Conservation (phyloP, 92 coral and sea anemone genomes). For the Phymanthus crucifer region DNA sequence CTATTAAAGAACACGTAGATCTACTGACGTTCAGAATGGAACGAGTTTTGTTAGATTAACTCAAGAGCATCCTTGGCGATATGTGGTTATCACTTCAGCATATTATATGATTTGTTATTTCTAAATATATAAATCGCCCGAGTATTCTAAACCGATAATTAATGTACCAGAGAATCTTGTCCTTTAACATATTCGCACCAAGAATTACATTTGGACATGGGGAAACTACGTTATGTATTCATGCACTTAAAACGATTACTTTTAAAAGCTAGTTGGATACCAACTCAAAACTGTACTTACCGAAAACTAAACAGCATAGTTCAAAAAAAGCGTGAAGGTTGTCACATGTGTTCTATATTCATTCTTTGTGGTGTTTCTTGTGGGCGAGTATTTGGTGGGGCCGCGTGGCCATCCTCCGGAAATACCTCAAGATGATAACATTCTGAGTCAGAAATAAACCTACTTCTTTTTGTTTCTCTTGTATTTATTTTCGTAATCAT, state of each 20-base stretch:
- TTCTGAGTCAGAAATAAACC: neutral
- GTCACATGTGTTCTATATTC: neutral
- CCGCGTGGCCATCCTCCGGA: constrained; percentile 9
- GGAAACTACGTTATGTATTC: neutral
- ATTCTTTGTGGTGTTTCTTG: neutral
- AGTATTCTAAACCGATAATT: too few relatives aligned
- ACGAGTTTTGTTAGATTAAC: too few relatives aligned
- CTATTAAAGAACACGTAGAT: too few relatives aligned
- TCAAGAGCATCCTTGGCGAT: too few relatives aligned
- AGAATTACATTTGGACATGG: too few relatives aligned
- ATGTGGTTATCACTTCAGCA: too few relatives aligned
- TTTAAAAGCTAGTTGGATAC: neutral
- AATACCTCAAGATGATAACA: constrained; percentile 1
- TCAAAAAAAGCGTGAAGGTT: neutral
- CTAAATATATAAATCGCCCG: too few relatives aligned
- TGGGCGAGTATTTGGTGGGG: constrained; percentile 1
- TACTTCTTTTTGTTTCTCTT: neutral
- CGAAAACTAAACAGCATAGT: neutral
- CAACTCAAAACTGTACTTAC: neutral
- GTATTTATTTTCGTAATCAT: neutral
- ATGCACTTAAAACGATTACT: neutral
- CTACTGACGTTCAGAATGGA: too few relatives aligned
- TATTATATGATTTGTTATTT: too few relatives aligned
- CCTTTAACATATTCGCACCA: too few relatives aligned
- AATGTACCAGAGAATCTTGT: too few relatives aligned